These are phyloP conservation scores for Lithophane socia DNA, from an alignment of 2,888 invertebrate genomes.

Conservation along the genomic window DNA sequence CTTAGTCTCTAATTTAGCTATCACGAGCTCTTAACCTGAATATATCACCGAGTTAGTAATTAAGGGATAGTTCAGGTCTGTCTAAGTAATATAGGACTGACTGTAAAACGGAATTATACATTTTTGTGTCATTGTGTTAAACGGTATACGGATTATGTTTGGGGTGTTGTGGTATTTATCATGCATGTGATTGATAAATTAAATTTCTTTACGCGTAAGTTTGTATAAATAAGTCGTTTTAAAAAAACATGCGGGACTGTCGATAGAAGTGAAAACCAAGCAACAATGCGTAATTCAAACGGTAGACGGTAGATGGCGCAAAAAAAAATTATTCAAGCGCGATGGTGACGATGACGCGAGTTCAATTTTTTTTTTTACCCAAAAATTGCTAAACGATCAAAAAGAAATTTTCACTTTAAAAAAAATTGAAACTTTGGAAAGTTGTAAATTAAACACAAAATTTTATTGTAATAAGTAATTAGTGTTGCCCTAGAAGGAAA, in stretches of 20 bases:
- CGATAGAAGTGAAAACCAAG: too few species aligned
- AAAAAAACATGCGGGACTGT: too few species aligned
- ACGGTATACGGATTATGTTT: neutral
- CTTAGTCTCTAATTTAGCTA: slow-evolving; percentile 83
- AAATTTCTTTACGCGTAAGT: neutral
- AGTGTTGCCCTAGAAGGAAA: neutral
- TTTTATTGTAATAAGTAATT: neutral
- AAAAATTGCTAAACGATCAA: too few species aligned
- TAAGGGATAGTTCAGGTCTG: slow-evolving; percentile 70
- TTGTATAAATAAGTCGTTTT: neutral
- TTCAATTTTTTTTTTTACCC: neutral
- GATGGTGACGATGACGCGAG: too few species aligned
- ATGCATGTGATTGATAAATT: neutral
- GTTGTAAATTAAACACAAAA: neutral
- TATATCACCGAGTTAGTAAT: slow-evolving; percentile 80
- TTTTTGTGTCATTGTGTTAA: slow-evolving; percentile 4
- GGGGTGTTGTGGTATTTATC: neutral
- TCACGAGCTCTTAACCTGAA: slow-evolving; percentile 82
- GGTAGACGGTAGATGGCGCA: too few species aligned
- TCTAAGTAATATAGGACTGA: slow-evolving; percentile 42
- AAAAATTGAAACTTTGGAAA: neutral
- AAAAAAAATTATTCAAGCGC: too few species aligned
- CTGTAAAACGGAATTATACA: neutral
- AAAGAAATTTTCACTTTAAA: too few species aligned
- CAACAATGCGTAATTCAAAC: too few species aligned